Evolutionary conservation across 1,140 invertebrate species (phyloP), one percentile per base, ranked within the genome.

Genomic region (Argopecten irradians): DNA sequence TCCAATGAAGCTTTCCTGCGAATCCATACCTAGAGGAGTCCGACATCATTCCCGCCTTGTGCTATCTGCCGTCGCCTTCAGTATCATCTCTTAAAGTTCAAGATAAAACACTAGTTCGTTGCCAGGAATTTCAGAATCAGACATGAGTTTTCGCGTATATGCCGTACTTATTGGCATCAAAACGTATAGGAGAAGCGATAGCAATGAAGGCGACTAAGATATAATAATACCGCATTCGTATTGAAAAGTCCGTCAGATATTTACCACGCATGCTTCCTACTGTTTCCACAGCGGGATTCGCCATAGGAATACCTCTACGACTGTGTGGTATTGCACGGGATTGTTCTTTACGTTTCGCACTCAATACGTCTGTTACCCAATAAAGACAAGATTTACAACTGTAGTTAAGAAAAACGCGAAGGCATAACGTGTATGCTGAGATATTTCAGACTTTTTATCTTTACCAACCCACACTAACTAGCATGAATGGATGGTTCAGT

Each of bases 361-460:
- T 71, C 55, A 71, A 71, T 71, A 71, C 28, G 55, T 71, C 55
- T 71, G 22, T 71, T 71, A 71, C 55, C 55, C 55, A 71, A 71
- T 71, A 71, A 71, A 71, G 55, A 71, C 55, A 71, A 71, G 55
- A 71, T 71, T 71, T 71, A 71, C 55, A 71, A 71, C 55, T 71
- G 55, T 71, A 28, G 55, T 71, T 71, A 71, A n/a, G 55, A 71
- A 71, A 71, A 71, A 71, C 16, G 22, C 55, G 55, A 71, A 71
- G 55, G 55, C 55, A n/a, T 71, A 71, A 71, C 55, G 55, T 71
- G 22, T 71, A 71, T 22, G 1, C 0, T 8, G 55, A 71, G 55
- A 71, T 71, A 71, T n/a, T n/a, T n/a, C 13, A 55, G 16, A 55
- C 55, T 71, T n/a, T 71, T 71, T 71, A 71, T 71, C 55, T 28